A percentile compares a stretch with the other conserved stretches of the same genome.
Evolutionary conservation across 2,113 vertebrate species (phyloP).

Genomic region (Oryzias celebensis): DNA sequence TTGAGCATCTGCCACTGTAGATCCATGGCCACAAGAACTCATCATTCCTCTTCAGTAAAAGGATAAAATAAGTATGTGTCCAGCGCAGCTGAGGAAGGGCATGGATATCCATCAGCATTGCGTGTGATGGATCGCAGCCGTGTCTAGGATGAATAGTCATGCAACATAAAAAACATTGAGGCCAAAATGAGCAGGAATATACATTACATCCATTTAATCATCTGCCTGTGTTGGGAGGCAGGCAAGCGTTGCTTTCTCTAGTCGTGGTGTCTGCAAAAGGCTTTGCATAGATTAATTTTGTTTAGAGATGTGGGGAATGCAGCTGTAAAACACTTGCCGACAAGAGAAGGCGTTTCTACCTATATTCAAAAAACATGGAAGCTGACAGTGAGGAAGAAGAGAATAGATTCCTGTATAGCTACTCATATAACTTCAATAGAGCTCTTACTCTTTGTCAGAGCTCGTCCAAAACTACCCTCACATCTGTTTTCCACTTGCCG

Average conservation of each 20-base stretch:
- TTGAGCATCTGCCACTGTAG: conserved; percentile 66
- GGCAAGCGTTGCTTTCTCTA: conserved; percentile 48
- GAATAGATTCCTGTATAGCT: conserved; percentile 50
- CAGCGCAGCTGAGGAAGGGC: conserved; percentile 73
- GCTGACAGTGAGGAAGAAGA: conserved; percentile 32
- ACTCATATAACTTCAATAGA: conserved; percentile 45
- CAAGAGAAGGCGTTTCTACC: conserved; percentile 53
- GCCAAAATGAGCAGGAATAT: conserved; percentile 72
- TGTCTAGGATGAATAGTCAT: conserved; percentile 76
- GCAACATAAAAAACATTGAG: conserved; percentile 72
- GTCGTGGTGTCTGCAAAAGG: conserved; percentile 57
- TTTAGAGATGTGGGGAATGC: conserved; percentile 43
- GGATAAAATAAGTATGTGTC: conserved; percentile 79
- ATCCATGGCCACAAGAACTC: conserved; percentile 65
- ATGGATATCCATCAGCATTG: conserved; percentile 73
- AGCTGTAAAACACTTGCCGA: conserved; percentile 66
- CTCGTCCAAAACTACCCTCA: conserved; percentile 10
- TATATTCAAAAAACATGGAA: conserved; percentile 35
- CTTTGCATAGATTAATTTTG: conserved; percentile 70
- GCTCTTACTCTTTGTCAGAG: conserved; percentile 16
- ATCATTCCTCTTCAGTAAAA: conserved; percentile 72
- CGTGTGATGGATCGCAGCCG: conserved; percentile 70
- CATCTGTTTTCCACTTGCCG: conserved; percentile 32
- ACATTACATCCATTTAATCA: conserved; percentile 81
- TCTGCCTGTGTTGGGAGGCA: conserved; percentile 54